Conservation (phyloP, 1,140 invertebrate species). For the Hetaerina americana region DNA sequence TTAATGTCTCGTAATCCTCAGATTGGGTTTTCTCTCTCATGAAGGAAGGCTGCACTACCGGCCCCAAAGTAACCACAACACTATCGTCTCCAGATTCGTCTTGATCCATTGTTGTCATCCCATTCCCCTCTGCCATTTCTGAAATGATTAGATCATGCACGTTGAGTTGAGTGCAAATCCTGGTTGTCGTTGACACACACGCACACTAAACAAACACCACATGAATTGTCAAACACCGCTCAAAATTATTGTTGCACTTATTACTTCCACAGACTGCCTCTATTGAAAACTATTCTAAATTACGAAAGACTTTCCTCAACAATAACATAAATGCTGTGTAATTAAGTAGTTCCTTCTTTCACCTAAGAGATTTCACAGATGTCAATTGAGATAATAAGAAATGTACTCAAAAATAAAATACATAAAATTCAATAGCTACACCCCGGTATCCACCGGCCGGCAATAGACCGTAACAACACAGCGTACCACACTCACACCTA, state of each 20-base stretch:
- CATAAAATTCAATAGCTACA: conserved; percentile 30
- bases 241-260: background rate
- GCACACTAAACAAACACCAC: background rate
- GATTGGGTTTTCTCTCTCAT: conserved; percentile 39
- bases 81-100: conserved; percentile 46
- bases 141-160: conserved; percentile 24
- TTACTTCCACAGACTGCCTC: too few relatives aligned
- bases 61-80: background rate
- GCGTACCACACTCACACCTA: conserved; percentile 11
- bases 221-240: background rate
- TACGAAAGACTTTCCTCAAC: too few relatives aligned
- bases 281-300: too few relatives aligned
- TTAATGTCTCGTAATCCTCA: conserved; percentile 75
- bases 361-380: too few relatives aligned
- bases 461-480: conserved; percentile 21
- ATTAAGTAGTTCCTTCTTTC: too few relatives aligned
- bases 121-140: conserved; percentile 85
- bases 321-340: too few relatives aligned
- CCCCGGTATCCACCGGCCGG: conserved; percentile 25
- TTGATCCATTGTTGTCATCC: conserved; percentile 68
- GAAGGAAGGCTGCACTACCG: conserved; percentile 48
- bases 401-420: conserved; percentile 21
- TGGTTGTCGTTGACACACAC: conserved; percentile 15
- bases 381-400: too few relatives aligned
- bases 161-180: background rate